phyloP scores from a whole-genome alignment of 37 sponge, comb jelly and placozoan genomes.

The Diacarnus erythraeanus region DNA sequence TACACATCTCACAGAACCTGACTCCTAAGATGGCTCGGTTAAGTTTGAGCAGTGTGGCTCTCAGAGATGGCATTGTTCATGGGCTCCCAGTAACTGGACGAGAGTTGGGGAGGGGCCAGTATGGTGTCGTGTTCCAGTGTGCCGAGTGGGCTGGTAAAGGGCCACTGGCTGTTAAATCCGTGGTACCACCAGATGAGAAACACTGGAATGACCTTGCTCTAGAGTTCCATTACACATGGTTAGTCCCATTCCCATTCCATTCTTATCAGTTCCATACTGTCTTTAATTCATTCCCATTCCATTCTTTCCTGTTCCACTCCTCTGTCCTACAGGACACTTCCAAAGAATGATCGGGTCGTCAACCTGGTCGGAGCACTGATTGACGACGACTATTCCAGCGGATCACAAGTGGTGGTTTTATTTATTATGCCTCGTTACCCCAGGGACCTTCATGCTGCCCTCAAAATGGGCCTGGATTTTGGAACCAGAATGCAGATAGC shows the following conservation, averaged over 20 bases:
- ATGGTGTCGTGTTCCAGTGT: slow-evolving; percentile 96
- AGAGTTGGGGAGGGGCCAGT: slow-evolving; percentile 97
- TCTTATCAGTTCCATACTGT: not conserved
- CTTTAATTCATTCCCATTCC: not conserved
- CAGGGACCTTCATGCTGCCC: slow-evolving; percentile 89
- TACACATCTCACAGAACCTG: slow-evolving; percentile 40
- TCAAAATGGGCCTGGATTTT: slow-evolving; percentile 85
- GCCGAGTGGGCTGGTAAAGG: slow-evolving; percentile 94
- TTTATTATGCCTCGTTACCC: slow-evolving; percentile 95
- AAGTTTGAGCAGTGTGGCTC: slow-evolving; percentile 76
- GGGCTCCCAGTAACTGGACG: slow-evolving; percentile 82
- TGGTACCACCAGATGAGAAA: slow-evolving; percentile 97
- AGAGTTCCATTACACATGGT: slow-evolving; percentile 99
- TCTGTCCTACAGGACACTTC: slow-evolving; percentile 71
- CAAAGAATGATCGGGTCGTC: slow-evolving; percentile 87
- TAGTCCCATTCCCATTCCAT: not conserved
- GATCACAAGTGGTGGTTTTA: slow-evolving; percentile 77
- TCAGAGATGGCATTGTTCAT: slow-evolving; percentile 83
- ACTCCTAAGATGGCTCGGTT: slow-evolving; percentile 89
- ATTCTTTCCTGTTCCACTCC: not conserved
- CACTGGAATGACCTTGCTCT: slow-evolving; percentile 98
- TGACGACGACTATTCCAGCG: slow-evolving; percentile 75
- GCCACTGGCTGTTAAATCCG: slow-evolving; percentile 87
- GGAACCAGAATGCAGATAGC: slow-evolving; percentile 86
- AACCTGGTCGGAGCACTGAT: slow-evolving; percentile 89